phyloP scores from a whole-genome alignment of 2,797 vertebrate genomes.

The Carduelis carduelis region DNA sequence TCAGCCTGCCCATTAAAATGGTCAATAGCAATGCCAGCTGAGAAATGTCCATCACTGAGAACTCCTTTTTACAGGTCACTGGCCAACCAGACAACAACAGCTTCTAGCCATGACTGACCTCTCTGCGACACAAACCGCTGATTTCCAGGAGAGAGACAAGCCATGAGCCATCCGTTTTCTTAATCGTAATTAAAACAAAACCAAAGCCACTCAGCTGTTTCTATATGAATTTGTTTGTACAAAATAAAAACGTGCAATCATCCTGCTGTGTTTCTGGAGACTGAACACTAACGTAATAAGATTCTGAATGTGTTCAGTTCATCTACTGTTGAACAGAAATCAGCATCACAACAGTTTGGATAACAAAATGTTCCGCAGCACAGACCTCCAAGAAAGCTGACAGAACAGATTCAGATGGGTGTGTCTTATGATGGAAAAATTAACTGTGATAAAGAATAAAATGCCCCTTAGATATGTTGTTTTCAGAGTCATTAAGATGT shows the following conservation, averaged over 20 bases:
- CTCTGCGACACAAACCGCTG: not conserved
- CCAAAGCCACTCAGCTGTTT: not conserved
- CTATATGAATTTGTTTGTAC: not conserved
- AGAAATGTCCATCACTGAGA: not conserved
- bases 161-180: not conserved
- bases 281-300: not conserved
- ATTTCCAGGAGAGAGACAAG: not conserved
- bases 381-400: not conserved
- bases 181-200: not conserved
- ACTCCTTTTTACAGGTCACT: constrained; percentile 58
- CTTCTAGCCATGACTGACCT: constrained; percentile 51
- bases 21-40: constrained; percentile 31
- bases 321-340: not conserved
- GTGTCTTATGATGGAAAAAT: not conserved
- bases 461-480: not conserved
- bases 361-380: not conserved
- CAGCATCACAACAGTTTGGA: not conserved
- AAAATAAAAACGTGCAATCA: not conserved
- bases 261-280: not conserved
- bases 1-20: constrained; percentile 13
- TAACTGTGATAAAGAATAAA: not conserved
- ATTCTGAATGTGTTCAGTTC: not conserved
- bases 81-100: constrained; percentile 58
- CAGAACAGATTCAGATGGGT: not conserved
- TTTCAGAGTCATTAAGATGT: not conserved